Evolutionary conservation across 2,113 vertebrate genomes (phyloP), one percentile per base, ranked within the genome.

Genomic region (Cyanoliseus patagonus): DNA sequence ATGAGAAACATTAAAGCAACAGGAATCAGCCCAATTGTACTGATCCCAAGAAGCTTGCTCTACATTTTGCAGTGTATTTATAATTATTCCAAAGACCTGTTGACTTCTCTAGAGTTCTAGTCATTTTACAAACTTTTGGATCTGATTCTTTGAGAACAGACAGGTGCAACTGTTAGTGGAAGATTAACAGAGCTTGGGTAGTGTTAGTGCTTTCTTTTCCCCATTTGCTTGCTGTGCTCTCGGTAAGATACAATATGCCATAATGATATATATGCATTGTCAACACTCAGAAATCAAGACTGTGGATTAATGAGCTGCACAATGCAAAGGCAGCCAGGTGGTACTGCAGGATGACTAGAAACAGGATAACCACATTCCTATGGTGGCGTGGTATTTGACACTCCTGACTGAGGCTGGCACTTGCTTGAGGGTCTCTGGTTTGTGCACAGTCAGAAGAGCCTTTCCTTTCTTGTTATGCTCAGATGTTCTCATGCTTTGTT

Each of bases 191-290:
- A 41, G 39, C 24, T n/a, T 7, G 13, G n/a, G 57, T 6, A 30
- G 10, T 9, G 49, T 15, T 62, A 25, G 27, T 10, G 15, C 59
- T 77, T 80, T 4, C 22, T 30, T 33, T 5, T 28, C 25, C 23
- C 41, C 11, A 1, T 44, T 33, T 42, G 9, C 67, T n/a, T 31
- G n/a, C 83, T 17, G 24, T 20, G n/a, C 52, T 49, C 41, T 51
- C 0, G 0, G 15, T 22, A 22, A 4, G 25, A 15, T 17, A 5
- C 0, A 1, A 16, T n/a, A 39, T 52, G 49, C 46, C 16, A 8
- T 27, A 6, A 7, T 19, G 39, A 39, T 55, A 39, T 7, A 13
- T 24, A 22, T 22, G 30, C 59, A 19, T 16, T 35, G 63, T 16
- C 75, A 83, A 5, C 44, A 20, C 20, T 46, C 1, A 1, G 39